Evolutionary conservation across 2,113 vertebrate genomes (phyloP).

Genomic region (Ammodytes marinus): DNA sequence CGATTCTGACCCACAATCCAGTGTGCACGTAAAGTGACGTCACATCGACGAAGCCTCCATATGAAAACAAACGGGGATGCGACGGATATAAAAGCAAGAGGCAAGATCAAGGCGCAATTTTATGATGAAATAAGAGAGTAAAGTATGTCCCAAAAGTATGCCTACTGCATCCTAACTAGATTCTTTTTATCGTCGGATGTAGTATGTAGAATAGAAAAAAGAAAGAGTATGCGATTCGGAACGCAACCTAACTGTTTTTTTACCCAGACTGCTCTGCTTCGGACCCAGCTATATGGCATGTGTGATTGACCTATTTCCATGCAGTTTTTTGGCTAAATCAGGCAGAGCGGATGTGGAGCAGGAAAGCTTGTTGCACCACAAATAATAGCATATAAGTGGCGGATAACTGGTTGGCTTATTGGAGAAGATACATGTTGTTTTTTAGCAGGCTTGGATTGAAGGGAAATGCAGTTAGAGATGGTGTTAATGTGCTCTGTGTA

Average conservation of each 20-base stretch:
- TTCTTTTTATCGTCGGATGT: too few species aligned
- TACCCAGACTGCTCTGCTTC: constrained; percentile 25
- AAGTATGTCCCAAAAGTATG: too few species aligned
- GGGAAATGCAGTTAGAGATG: constrained; percentile 12
- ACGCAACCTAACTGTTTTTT: constrained; percentile 4
- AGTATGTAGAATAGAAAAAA: too few species aligned
- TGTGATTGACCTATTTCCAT: constrained; percentile 52
- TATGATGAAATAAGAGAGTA: too few species aligned
- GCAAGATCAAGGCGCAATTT: too few species aligned
- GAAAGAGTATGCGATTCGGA: too few species aligned
- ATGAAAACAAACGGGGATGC: too few species aligned
- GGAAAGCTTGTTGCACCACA: constrained; percentile 40
- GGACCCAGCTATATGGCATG: constrained; percentile 23
- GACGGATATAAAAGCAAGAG: too few species aligned
- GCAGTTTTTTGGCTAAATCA: constrained; percentile 57
- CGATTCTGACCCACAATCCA: too few species aligned
- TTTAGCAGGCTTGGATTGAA: constrained; percentile 24
- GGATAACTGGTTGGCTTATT: constrained; percentile 21
- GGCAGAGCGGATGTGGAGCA: constrained; percentile 56
- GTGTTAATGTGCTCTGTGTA: constrained; percentile 18
- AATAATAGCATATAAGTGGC: constrained; percentile 45
- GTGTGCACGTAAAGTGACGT: too few species aligned
- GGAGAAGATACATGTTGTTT: constrained; percentile 25
- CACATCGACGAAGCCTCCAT: too few species aligned
- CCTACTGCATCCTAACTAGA: too few species aligned